A percentile compares a stretch with the other conserved stretches of the same genome.
phyloP scores from a whole-genome alignment of 1,140 invertebrate species.

The Oedothorax gibbosus region DNA sequence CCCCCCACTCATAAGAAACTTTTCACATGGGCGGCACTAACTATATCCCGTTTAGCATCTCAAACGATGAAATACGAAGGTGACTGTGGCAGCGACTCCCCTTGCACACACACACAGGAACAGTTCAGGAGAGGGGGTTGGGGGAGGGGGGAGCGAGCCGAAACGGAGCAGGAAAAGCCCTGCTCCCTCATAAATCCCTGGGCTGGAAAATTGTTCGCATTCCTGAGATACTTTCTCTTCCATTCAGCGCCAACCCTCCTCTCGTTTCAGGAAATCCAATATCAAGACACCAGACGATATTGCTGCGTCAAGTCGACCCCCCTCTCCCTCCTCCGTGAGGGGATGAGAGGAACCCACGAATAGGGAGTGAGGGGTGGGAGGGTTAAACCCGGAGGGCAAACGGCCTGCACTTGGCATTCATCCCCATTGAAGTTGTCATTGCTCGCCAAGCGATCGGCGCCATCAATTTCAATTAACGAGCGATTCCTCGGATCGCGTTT shows the following conservation, averaged over 20 bases:
- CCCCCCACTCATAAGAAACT: slow-evolving; percentile 47
- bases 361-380: slow-evolving; percentile 44
- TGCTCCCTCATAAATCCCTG: slow-evolving; percentile 61
- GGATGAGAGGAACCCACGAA: slow-evolving; percentile 38
- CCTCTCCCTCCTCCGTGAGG: not conserved
- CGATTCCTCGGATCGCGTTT: slow-evolving; percentile 25
- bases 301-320: slow-evolving; percentile 50
- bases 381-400: slow-evolving; percentile 53
- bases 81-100: slow-evolving; percentile 49
- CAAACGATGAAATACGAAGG: slow-evolving; percentile 58
- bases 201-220: slow-evolving; percentile 62
- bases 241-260: slow-evolving; percentile 38
- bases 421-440: slow-evolving; percentile 62
- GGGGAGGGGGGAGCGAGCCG: slow-evolving; percentile 8
- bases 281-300: slow-evolving; percentile 59
- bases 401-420: slow-evolving; percentile 60
- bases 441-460: slow-evolving; percentile 47
- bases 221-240: slow-evolving; percentile 61
- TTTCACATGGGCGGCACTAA: slow-evolving; percentile 51
- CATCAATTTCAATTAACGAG: slow-evolving; percentile 64
- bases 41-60: slow-evolving; percentile 61
- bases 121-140: slow-evolving; percentile 37
- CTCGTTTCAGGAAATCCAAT: slow-evolving; percentile 60
- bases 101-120: slow-evolving; percentile 7
- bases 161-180: slow-evolving; percentile 56